Base-by-base conservation (phyloP, 2,113 vertebrate genomes). In the Opisthocomus hoazin region DNA sequence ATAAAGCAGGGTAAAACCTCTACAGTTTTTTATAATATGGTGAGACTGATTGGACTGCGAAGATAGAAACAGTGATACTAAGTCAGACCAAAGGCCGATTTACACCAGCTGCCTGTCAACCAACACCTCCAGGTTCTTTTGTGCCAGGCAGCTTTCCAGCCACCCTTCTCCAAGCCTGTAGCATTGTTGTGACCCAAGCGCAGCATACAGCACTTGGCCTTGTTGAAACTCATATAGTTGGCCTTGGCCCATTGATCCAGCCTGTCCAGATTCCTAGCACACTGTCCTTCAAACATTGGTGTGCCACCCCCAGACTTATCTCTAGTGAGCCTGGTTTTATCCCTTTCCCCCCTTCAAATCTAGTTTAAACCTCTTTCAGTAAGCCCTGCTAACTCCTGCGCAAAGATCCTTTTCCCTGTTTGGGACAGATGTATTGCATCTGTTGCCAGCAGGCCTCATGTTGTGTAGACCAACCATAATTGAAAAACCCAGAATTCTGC, bases 201-300 rank as follows among this genome's bases (percentile, higher is more conserved):
- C n/a, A 61, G 11, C 27, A 37, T 20, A 5, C 5, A 3, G 37
- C 37, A 24, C 29, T 41, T 23, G 10, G 37, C 29, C 37, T 34
- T 58, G 19, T 37, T 46, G 34, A 76, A 46, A 3, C 15, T 76
- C 57, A 24, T 24, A 48, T 3, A 11, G 7, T 2, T 61, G 26
- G 27, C 74, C 34, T 48, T 5, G 2, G 15, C 15, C 19, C 26
- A 18, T 30, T 3, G 14, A 26, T 63, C 22, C 46, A 63, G 21
- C 13, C 16, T 64, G 29, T 27, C 23, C 36, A 21, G 46, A 20
- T 41, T 17, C 18, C 15, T 41, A 66, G 41, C 14, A 57, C 26
- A 15, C 6, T 1, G 1, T 36, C 22, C 8, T 11, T 76, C 21
- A 61, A 66, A 71, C 3, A 41, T 0, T 27, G 19, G 10, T 4